phyloP scores from a whole-genome alignment of 2,888 invertebrate genomes.

The Macrosoma leucophasiata region DNA sequence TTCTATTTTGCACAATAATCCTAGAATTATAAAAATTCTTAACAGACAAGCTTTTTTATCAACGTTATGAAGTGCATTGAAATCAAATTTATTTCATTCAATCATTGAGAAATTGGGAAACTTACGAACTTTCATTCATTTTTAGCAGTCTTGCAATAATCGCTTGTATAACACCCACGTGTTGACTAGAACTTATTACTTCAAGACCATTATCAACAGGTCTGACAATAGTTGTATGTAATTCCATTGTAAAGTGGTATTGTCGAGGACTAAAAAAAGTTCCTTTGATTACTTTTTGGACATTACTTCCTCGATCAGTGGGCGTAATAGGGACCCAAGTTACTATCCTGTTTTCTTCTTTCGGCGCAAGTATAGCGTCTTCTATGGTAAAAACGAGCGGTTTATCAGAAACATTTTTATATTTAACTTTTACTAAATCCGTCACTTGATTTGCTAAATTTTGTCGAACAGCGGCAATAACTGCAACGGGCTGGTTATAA shows the following conservation, averaged over 20 bases:
- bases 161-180: constrained; percentile 76
- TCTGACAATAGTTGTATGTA: constrained; percentile 77
- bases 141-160: constrained; percentile 72
- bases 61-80: too few relatives aligned
- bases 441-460: constrained; percentile 72
- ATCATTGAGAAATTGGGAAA: too few relatives aligned
- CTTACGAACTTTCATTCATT: constrained; percentile 73
- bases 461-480: constrained; percentile 77
- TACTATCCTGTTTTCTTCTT: constrained; percentile 51
- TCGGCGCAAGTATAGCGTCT: too few relatives aligned
- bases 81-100: too few relatives aligned
- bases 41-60: too few relatives aligned
- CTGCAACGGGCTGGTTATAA: constrained; percentile 81
- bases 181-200: constrained; percentile 78
- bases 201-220: constrained; percentile 81
- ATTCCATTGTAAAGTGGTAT: constrained; percentile 85
- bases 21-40: too few relatives aligned
- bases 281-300: constrained; percentile 68
- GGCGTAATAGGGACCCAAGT: too few relatives aligned
- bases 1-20: constrained; percentile 72
- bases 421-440: constrained; percentile 73
- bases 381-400: constrained; percentile 49
- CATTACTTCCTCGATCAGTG: constrained; percentile 39
- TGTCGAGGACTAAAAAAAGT: constrained; percentile 77
- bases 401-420: constrained; percentile 45